These are phyloP conservation scores for Erinaceus europaeus DNA, from an alignment of 2,113 vertebrate genomes.

Conservation along the genomic window DNA sequence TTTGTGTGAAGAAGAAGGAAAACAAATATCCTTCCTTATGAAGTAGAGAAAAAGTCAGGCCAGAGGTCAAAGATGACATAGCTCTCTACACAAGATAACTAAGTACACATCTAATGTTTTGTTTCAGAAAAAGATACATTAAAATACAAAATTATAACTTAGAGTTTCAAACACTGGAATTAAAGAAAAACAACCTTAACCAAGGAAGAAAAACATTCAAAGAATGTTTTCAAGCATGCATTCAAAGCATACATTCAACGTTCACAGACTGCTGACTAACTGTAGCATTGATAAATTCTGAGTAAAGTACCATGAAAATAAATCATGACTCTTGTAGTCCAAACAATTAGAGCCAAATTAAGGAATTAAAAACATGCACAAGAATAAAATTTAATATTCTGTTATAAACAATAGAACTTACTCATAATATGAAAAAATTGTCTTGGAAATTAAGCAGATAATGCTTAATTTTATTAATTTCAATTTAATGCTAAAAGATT, in stretches of 20 bases:
- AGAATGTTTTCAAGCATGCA: background rate
- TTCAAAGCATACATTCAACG: background rate
- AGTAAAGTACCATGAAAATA: background rate
- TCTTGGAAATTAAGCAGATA: no score
- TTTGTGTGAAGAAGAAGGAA: background rate
- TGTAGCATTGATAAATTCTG: background rate
- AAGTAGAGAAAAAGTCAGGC: background rate
- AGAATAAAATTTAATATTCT: background rate
- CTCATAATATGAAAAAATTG: background rate
- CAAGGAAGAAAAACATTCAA: background rate
- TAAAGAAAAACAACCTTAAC: background rate
- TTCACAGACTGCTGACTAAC: background rate
- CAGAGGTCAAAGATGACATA: background rate
- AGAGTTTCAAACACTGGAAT: background rate
- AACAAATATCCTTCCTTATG: background rate
- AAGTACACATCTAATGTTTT: background rate
- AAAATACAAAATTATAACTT: conserved; percentile 3
- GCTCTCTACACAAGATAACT: background rate
- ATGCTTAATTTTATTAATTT: no score
- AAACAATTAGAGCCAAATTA: background rate
- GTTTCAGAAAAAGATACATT: background rate
- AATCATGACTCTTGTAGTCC: background rate
- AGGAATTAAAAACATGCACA: background rate
- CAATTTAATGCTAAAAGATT: no score
- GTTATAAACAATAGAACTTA: background rate